These are phyloP conservation scores for Netelia inedita DNA, from an alignment of 2,888 invertebrate genomes.

Conservation along the genomic window DNA sequence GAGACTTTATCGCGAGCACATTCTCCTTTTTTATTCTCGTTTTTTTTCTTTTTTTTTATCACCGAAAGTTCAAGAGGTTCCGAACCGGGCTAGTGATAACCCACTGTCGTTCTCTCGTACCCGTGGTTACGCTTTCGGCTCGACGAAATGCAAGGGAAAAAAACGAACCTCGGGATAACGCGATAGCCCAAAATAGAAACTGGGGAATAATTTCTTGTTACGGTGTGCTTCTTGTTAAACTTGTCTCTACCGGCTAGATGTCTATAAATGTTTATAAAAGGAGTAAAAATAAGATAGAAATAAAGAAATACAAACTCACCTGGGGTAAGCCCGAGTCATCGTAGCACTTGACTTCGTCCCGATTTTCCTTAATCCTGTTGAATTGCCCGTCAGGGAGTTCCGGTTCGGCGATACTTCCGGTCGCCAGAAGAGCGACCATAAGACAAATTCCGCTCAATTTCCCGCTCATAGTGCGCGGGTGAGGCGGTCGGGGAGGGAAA, in stretches of 20 bases:
- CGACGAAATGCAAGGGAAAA: conserved; percentile 2
- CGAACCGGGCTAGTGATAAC: conserved; percentile 78
- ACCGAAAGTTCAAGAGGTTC: conserved; percentile 76
- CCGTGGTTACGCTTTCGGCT: conserved; percentile 3
- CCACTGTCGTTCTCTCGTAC: conserved; percentile 71
- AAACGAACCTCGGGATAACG: conserved; percentile 10
- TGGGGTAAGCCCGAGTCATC: conserved; percentile 80
- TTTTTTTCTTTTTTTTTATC: conserved; percentile 71
- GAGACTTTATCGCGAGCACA: conserved; percentile 37
- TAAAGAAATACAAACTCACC: conserved; percentile 73
- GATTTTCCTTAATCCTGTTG: conserved; percentile 74
- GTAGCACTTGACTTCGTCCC: conserved; percentile 83
- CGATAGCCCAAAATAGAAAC: conserved; percentile 41
- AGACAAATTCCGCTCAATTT: conserved; percentile 30
- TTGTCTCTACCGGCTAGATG: neutral
- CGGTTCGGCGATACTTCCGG: conserved; percentile 76
- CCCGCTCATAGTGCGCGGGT: conserved; percentile 46
- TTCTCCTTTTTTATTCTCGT: conserved; percentile 6
- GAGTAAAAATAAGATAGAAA: conserved; percentile 3
- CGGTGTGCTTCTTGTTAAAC: neutral
- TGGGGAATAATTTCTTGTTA: conserved; percentile 18
- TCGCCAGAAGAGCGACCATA: conserved; percentile 41
- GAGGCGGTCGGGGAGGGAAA: conserved; percentile 3
- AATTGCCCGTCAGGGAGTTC: conserved; percentile 80
- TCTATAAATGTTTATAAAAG: neutral